These are phyloP conservation scores for Ophthalmolycus amberensis DNA, from an alignment of 2,113 vertebrate species.

Conservation along the genomic window DNA sequence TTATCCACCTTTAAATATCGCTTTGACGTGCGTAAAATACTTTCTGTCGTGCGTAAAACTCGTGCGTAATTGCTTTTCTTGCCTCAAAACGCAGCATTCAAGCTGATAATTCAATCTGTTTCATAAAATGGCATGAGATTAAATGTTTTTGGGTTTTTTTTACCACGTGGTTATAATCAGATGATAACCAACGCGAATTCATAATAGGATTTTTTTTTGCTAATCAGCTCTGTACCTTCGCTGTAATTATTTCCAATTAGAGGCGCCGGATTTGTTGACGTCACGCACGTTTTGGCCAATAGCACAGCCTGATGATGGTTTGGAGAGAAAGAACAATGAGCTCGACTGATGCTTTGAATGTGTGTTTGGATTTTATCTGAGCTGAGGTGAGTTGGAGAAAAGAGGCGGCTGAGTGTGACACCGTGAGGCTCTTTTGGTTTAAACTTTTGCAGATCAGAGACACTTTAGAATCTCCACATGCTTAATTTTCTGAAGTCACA, in stretches of 20 bases:
- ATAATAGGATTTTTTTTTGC: constrained; percentile 30
- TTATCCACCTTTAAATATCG: not conserved
- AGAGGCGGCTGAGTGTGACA: not conserved
- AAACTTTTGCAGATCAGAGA: not conserved
- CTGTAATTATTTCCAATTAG: constrained; percentile 52
- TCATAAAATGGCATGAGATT: not conserved
- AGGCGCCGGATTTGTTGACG: constrained; percentile 54
- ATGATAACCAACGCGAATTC: constrained; percentile 17
- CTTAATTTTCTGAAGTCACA: constrained; percentile 1
- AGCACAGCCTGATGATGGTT: constrained; percentile 29
- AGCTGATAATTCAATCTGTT: not conserved
- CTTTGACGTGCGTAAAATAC: not conserved
- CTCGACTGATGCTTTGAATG: not conserved
- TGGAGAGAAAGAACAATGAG: not conserved
- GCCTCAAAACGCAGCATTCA: not conserved
- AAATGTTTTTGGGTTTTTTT: not conserved
- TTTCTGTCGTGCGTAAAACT: constrained; percentile 15
- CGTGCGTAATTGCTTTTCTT: constrained; percentile 32
- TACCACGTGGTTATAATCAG: constrained; percentile 15
- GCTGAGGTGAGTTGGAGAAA: not conserved
- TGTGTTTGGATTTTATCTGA: not conserved
- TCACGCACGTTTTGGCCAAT: constrained; percentile 62
- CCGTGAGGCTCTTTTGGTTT: not conserved
- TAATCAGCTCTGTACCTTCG: constrained; percentile 27
- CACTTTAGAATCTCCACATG: not conserved